Base-by-base conservation (phyloP, 2,797 vertebrate species). In the Thaleichthys pacificus region DNA sequence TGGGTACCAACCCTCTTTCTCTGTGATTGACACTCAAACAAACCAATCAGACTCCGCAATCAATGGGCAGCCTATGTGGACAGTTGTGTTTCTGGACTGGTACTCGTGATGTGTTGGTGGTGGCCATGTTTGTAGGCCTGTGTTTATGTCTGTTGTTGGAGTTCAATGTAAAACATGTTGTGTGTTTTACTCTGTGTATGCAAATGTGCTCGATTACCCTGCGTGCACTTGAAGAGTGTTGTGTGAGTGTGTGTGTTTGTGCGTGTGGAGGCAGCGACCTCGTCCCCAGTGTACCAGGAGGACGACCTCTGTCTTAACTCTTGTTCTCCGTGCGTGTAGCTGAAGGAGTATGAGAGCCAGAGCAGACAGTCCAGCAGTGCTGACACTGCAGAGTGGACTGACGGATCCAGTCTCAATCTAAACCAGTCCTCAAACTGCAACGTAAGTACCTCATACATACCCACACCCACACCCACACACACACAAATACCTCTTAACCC, bases 281-380 rank as follows among this genome's bases (percentile, higher is more conserved):
- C 7, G 8, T 35, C 32, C 32, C 32, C 32, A 35, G 32, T 35
- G 32, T 35, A 3, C 1, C 32, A 35, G 32, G 32, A 35, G 32
- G 32, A 35, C 32, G 51, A 6, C 11, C 81, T 82, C 83, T 92
- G 89, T 93, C 92, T 93, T 90, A 93, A 92, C 89, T 94, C 89
- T 92, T 93, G 92, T 92, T 93, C 83, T 90, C 94, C 91, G 89
- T 35, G 32, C 32, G 32, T 35, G 32, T 94, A 99, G 97, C 95
- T 99, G 91, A 99, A 99, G 92, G 97, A 99, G 78, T 99, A 98
- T 83, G 97, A 99, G 91, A 93, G 94, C 66, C 94, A 95, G 88
- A 96, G 93, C 94, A 95, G 94, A 90, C 96, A 97, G 70, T 94
- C 93, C 1, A 88, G 93, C 73, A 92, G 92, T 91, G 82, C 89